Evolutionary conservation across 2,888 invertebrate genomes (phyloP), one percentile per base, ranked within the genome.

Genomic region (Copidosoma aretas): DNA sequence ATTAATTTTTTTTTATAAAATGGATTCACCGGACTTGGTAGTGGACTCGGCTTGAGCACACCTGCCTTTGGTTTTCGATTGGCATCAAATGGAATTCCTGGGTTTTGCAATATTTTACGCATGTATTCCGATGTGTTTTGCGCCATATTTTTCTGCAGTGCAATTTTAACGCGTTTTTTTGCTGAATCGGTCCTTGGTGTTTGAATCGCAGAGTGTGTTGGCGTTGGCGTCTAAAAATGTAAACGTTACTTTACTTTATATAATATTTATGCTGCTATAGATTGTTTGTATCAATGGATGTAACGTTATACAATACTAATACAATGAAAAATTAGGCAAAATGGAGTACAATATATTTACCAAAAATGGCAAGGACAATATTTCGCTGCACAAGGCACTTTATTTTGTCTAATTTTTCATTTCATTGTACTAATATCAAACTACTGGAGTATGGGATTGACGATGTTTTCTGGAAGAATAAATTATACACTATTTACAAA

Each of bases 121-220:
- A 90, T 87, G 75, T 94, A 93, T 73, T 94, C 93, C 2, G 89
- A 86, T 0, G 91, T 88, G 39, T 89, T 90, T 79, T 93, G 93
- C 72, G 89, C 88, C 1, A 87, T 88, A 78, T 93, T 93, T 71
- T 89, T 87, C 73, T 90, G 89, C 0, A 92, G 84, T 19, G 88
- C 87, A 73, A 93, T 92, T 80, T 91, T 91, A 0, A 94, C 93
- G 71, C 89, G 89, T 76, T 93, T 93, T 24, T 85, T 85, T 10
- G 75, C 72, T 67, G 75, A 77, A 39, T 65, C 60, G 0, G 43
- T 59, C 49, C 60, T 57, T 15, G 66, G 49, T 12, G 56, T 56
- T 32, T 58, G 63, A 15, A 51, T 0, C 19, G 22, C 21, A 41
- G 54, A 54, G 14, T 54, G 24, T 25, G 3, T 24, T 3, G 54